Percentiles rank a stretch among this genome's conserved stretches.
These are phyloP conservation scores for Diabrotica balteata DNA, from an alignment of 2,888 invertebrate genomes.

Conservation along the genomic window DNA sequence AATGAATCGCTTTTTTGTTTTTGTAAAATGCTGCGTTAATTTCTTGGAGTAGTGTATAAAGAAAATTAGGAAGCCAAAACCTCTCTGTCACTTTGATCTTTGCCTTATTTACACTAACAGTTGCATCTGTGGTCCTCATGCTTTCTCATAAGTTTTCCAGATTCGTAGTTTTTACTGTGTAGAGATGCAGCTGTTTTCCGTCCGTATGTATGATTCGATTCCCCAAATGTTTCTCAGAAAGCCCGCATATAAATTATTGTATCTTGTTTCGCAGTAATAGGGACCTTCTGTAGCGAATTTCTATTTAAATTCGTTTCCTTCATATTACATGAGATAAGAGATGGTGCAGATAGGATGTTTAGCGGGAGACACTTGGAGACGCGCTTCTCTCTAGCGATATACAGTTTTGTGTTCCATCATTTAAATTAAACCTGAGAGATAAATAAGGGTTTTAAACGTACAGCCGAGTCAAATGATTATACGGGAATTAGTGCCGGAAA, in stretches of 20 bases:
- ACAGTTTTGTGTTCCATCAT: slow-evolving; percentile 15
- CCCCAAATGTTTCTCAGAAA: slow-evolving; percentile 20
- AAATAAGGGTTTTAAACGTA: slow-evolving; percentile 8
- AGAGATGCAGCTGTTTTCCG: slow-evolving; percentile 9
- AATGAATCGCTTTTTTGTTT: no score
- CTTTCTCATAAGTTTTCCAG: no score
- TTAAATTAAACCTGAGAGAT: slow-evolving; percentile 9
- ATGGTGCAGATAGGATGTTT: slow-evolving; percentile 34
- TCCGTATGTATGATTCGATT: slow-evolving; percentile 3
- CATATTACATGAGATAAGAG: slow-evolving; percentile 38
- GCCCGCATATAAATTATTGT: slow-evolving; percentile 34
- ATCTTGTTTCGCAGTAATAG: slow-evolving; percentile 30
- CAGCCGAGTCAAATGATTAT: neutral
- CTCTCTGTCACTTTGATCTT: no score
- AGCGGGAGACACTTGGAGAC: slow-evolving; percentile 6
- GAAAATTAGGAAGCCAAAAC: no score
- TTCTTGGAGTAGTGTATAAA: no score
- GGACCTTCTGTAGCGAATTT: slow-evolving; percentile 30
- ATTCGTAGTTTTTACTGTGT: slow-evolving; percentile 6
- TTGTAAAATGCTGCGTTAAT: no score
- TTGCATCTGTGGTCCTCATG: no score
- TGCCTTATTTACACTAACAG: no score
- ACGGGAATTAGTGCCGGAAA: no score
- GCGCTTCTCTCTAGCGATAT: slow-evolving; percentile 2
- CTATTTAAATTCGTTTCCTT: slow-evolving; percentile 39